phyloP scores from a whole-genome alignment of 2,888 invertebrate genomes.

The Ligdia adustata region DNA sequence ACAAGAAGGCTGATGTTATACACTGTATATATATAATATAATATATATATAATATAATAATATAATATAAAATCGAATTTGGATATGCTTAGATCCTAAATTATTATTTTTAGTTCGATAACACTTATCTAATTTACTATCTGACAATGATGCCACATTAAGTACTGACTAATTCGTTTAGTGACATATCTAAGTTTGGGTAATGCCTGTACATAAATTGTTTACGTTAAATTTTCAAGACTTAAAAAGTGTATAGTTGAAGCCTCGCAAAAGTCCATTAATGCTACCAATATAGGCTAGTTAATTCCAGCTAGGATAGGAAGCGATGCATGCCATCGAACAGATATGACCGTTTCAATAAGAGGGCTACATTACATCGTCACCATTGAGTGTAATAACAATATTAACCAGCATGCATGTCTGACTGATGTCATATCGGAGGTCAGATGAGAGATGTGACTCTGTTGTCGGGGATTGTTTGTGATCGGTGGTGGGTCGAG shows the following conservation, averaged over 20 bases:
- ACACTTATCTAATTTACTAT: too few relatives aligned
- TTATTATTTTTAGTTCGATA: too few relatives aligned
- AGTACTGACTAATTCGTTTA: too few relatives aligned
- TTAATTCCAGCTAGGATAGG: slow-evolving; percentile 68
- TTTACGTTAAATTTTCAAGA: too few relatives aligned
- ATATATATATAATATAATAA: too few relatives aligned
- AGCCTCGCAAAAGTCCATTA: slow-evolving; percentile 70
- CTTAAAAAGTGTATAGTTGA: slow-evolving; percentile 64
- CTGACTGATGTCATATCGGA: slow-evolving; percentile 45
- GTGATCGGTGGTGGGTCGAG: slow-evolving; percentile 37
- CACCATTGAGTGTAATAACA: slow-evolving; percentile 68
- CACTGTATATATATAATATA: too few relatives aligned
- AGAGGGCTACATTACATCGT: slow-evolving; percentile 51
- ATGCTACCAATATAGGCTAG: slow-evolving; percentile 78
- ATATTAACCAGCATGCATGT: slow-evolving; percentile 71
- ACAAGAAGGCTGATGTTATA: slow-evolving; percentile 69
- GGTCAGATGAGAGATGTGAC: slow-evolving; percentile 34
- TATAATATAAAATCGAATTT: too few relatives aligned
- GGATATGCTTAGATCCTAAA: too few relatives aligned
- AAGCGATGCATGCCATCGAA: slow-evolving; percentile 69
- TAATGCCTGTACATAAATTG: too few relatives aligned
- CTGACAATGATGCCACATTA: too few relatives aligned
- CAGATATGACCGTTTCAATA: slow-evolving; percentile 40
- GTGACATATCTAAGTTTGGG: too few relatives aligned
- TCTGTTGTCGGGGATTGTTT: slow-evolving; percentile 32